These are phyloP conservation scores for Tubulanus polymorphus DNA, from an alignment of 2,888 invertebrate genomes.

Conservation along the genomic window DNA sequence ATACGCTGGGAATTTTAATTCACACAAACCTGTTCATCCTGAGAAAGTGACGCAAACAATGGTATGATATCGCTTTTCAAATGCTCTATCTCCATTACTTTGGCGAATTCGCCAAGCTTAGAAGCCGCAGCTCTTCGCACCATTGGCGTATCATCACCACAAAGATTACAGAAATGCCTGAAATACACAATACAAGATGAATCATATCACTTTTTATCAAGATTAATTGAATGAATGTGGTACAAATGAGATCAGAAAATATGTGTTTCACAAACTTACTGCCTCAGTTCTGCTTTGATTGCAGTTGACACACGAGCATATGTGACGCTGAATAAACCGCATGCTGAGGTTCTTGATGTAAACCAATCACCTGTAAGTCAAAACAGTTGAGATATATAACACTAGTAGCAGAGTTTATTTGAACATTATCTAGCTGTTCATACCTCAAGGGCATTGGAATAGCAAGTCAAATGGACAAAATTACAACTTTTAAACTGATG, in stretches of 20 bases:
- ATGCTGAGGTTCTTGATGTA: constrained; percentile 88
- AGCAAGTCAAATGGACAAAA: too few relatives aligned
- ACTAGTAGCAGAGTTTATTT: not conserved
- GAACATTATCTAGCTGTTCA: not conserved
- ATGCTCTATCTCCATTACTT: constrained; percentile 93
- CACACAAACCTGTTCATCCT: constrained; percentile 81
- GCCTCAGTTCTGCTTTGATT: constrained; percentile 61
- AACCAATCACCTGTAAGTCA: constrained; percentile 82
- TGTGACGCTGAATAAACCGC: constrained; percentile 84
- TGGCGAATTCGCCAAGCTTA: constrained; percentile 95
- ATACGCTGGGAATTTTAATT: too few relatives aligned
- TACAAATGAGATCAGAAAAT: too few relatives aligned
- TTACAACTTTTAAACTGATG: too few relatives aligned
- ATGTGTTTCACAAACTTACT: too few relatives aligned
- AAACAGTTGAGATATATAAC: not conserved
- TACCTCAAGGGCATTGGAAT: too few relatives aligned
- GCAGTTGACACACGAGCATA: constrained; percentile 64
- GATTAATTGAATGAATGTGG: too few relatives aligned
- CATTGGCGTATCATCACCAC: constrained; percentile 99
- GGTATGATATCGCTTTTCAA: constrained; percentile 95
- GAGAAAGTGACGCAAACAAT: constrained; percentile 91
- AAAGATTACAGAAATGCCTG: constrained; percentile 87
- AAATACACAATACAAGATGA: not conserved
- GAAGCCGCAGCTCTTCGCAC: constrained; percentile 96
- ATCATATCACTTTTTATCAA: not conserved